Evolutionary conservation across 1,140 invertebrate genomes (phyloP), one percentile per base, ranked within the genome.

Genomic region (Drosophila tani): DNA sequence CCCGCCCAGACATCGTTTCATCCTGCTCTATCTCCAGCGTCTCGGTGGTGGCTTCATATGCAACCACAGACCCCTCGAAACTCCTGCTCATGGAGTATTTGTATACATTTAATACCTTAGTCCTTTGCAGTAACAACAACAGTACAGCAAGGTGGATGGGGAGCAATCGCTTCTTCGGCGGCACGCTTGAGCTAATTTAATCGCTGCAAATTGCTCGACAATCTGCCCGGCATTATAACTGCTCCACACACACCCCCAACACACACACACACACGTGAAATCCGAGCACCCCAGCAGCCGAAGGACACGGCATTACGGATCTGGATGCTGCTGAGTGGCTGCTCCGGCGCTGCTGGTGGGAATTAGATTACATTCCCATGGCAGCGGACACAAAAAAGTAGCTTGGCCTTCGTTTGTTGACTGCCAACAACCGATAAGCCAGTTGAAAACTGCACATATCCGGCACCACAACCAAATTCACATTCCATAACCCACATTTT

Each of bases 101-200:
- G 57, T 70, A 60, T 45, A 59, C 66, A 79, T 64, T 63, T 79
- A 79, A 79, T 79, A 79, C 75, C 53, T 56, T 67, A 65, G 75
- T 76, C 73, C 56, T 41, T 35, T 27, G 32, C 66, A 59, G 41
- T 78, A 75, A 55, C 41, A 85, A 62, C 65, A 82, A 45, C 35
- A 69, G 21, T 14, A 79, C 50, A 51, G 40, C 21, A 62, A 66
- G 38, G 19, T 17, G 35, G 47, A 46, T 58, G 12, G 66, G 38
- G 38, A 46, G 46, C 32, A 68, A 78, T 70, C 53, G 67, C 85
- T 83, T 75, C 67, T 74, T 84, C 47, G 50, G 68, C 62, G 77
- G 77, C 77, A 88, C 88, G 85, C 84, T 92, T 90, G 69, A 85
- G 91, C 87, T 92, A 91, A 92, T 92, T 92, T 92, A 92, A 92